Base-by-base conservation (phyloP, 2,797 vertebrate genomes). In the Sparidentex hasta region DNA sequence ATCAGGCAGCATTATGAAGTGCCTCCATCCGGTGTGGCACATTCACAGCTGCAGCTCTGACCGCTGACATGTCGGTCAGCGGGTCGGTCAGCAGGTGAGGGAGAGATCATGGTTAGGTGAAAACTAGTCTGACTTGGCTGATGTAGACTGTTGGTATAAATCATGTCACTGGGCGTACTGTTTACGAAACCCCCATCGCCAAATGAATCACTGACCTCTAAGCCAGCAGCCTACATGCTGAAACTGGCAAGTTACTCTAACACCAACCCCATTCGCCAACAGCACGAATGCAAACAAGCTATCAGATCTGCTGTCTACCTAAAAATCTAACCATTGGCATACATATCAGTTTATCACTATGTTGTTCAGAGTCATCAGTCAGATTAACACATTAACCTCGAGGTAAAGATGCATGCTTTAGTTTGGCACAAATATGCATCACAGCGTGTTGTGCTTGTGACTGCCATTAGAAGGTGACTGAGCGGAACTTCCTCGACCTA, bases 401-500 rank as follows among this genome's bases (percentile, higher is more conserved):
- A 33, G 4, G 33, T 21, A 5, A 1, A 56, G 25, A 71, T 17
- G 3, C 5, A 50, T 38, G 9, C 6, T 41, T 71, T 29, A 58
- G 14, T 64, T 63, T 44, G 21, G 13, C 23, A 63, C 13, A 44
- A 51, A 74, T 48, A 73, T 46, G 55, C 21, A 54, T 44, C 48
- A 65, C 11, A 43, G 67, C 21, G 61, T 61, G 51, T 29, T 61
- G 41, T 61, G 65, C 38, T 50, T 73, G 56, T 56, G 14, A 21
- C 58, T 46, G 13, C 47, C 21, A 68, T 65, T 21, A 76, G 27
- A n/a, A 72, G 20, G 12, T 67, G 76, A 81, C 4, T 72, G 27
- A 82, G 25, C 20, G 41, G 43, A 67, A 71, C 64, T 54, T 77
- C 62, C 23, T 27, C 25, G 27, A 71, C 76, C 80, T 71, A 76